Evolutionary conservation across 1,140 invertebrate genomes (phyloP).

Genomic region (Drosophila trapezifrons): DNA sequence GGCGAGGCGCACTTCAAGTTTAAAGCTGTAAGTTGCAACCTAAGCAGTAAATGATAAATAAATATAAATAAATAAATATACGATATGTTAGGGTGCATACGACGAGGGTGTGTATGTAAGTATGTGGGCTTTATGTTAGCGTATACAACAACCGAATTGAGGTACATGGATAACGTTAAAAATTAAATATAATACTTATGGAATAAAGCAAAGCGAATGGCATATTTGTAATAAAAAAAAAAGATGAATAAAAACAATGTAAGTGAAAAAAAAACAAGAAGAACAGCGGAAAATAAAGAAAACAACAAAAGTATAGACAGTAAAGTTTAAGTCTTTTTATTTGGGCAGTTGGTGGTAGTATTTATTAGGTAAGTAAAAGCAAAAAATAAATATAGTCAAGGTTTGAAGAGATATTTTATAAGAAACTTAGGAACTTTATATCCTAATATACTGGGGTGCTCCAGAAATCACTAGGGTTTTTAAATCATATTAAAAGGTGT

Average conservation of each 20-base stretch:
- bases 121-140: constrained; percentile 55
- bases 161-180: constrained; percentile 56
- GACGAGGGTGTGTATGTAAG: constrained; percentile 44
- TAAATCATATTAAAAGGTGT: too few species aligned
- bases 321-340: constrained; percentile 11
- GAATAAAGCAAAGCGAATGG: constrained; percentile 35
- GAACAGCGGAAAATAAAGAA: constrained; percentile 56
- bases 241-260: constrained; percentile 58
- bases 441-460: too few species aligned
- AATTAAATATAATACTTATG: constrained; percentile 35
- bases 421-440: too few species aligned
- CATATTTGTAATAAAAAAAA: constrained; percentile 66
- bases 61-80: constrained; percentile 38
- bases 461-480: too few species aligned
- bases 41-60: constrained; percentile 42
- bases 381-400: not conserved
- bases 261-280: constrained; percentile 57
- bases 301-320: constrained; percentile 46
- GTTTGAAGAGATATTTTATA: too few species aligned
- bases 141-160: constrained; percentile 38
- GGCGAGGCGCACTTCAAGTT: constrained; percentile 46
- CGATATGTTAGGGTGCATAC: constrained; percentile 52
- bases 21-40: constrained; percentile 49
- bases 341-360: not conserved
- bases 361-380: not conserved